Evolutionary conservation across 2,888 invertebrate genomes (phyloP), one percentile per base, ranked within the genome.

Genomic region (Lycaena phlaeas): DNA sequence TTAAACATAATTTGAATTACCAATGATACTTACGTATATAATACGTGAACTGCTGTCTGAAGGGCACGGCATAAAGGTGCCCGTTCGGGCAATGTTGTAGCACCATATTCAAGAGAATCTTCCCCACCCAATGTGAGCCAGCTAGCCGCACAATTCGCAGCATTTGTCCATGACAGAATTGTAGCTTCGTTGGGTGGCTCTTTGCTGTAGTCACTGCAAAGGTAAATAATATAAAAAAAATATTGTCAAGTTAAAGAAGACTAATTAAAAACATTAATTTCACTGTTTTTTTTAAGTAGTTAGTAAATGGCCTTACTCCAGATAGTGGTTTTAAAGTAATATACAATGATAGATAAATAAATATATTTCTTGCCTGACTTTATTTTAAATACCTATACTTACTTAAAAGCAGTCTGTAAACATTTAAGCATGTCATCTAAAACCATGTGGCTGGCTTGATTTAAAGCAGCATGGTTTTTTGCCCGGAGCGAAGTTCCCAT

Each of bases 371-470:
- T n/a, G n/a, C n/a, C 22, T 9, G 18, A 9, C 29, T 27, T 30
- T 30, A 27, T 38, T 3, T 34, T 12, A 11, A 2, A 6, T 36
- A 11, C 3, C 5, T 15, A 15, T 4, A 67, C 73, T 64, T 43
- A 82, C 82, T 70, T 73, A 44, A 70, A 77, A n/a, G 67, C 82
- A 44, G 68, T 56, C 44, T 77, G 68, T 30, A 84, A 53, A 43
- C 69, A 74, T 46, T 67, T 54, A 7, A 74, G 47, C 77, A 84
- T 77, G 36, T 84, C 84, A 56, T 78, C 77, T 36, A 85, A 57
- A 1, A 85, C 78, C 18, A 77, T 78, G 1, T 77, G 68, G 41
- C 79, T 75, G 2, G 84, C 76, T 46, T 68, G 65, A 39, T 76
- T 73, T 5, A 85, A 52, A 15, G 75, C 64, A 12, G 54, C 49